A percentile compares a stretch with the other conserved stretches of the same genome.
Conservation (phyloP, 2,888 invertebrate genomes). For the Beris morrisii region DNA sequence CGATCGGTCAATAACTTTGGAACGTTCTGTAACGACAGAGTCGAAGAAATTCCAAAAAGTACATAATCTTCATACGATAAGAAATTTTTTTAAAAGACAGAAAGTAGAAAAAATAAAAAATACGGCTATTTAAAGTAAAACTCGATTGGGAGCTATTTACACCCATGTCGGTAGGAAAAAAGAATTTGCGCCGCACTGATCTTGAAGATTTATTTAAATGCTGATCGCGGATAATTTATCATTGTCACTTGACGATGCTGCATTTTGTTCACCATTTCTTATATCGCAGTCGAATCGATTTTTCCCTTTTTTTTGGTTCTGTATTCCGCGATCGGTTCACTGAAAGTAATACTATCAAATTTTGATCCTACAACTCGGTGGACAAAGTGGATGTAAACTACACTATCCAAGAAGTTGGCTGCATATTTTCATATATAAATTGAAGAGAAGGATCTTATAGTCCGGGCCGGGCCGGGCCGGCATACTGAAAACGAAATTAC, state of each 20-base stretch:
- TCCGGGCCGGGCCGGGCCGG: too few relatives aligned
- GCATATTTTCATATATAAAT: constrained; percentile 7
- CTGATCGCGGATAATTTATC: constrained; percentile 36
- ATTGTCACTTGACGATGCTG: constrained; percentile 35
- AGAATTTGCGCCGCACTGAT: constrained; percentile 21
- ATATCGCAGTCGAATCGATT: neutral
- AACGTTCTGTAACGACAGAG: too few relatives aligned
- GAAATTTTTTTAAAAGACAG: too few relatives aligned
- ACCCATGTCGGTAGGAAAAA: constrained; percentile 30
- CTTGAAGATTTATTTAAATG: constrained; percentile 38
- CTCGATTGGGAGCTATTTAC: constrained; percentile 34
- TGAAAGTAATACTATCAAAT: constrained; percentile 4
- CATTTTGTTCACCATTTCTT: constrained; percentile 31
- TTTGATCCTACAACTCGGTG: constrained; percentile 3
- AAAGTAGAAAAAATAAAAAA: constrained; percentile 11
- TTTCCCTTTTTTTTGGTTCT: constrained; percentile 15
- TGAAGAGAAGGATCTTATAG: neutral
- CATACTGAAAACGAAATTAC: neutral
- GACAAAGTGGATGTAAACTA: constrained; percentile 20
- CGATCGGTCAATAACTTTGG: too few relatives aligned
- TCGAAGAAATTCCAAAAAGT: too few relatives aligned
- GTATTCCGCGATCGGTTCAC: constrained; percentile 21
- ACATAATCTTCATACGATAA: too few relatives aligned
- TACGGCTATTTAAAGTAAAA: constrained; percentile 10
- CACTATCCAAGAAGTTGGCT: constrained; percentile 17